These are phyloP conservation scores for Hymenochirus boettgeri DNA, from an alignment of 2,113 vertebrate genomes.

Conservation along the genomic window DNA sequence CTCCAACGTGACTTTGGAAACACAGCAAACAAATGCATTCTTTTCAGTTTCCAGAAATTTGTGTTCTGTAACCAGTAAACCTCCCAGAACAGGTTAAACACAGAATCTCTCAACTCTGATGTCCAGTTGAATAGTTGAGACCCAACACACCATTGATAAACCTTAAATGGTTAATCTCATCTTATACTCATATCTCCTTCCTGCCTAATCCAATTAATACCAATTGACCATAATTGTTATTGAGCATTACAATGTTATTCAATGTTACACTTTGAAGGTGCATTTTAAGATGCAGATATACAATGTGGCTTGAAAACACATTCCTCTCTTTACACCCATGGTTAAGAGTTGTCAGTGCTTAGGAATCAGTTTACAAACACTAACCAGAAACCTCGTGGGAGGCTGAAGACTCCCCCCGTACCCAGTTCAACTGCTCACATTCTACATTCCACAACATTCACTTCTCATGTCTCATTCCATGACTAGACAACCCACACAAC, in stretches of 20 bases:
- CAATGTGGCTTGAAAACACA: neutral
- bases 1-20: neutral
- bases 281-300: too few relatives aligned
- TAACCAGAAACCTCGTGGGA: neutral
- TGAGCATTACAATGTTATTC: neutral
- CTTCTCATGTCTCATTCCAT: conserved; percentile 30
- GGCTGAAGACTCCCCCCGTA: too few relatives aligned
- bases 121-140: too few relatives aligned
- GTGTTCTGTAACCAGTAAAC: neutral
- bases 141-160: too few relatives aligned
- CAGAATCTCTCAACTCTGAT: neutral
- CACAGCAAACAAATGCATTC: neutral
- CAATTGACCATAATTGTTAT: neutral
- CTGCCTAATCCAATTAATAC: neutral
- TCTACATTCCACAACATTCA: conserved; percentile 18
- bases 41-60: neutral
- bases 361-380: neutral
- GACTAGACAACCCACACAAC: conserved; percentile 38
- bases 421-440: too few relatives aligned
- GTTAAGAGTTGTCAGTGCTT: conserved; percentile 13
- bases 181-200: neutral
- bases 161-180: too few relatives aligned
- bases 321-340: conserved; percentile 19
- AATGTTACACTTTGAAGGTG: neutral
- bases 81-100: neutral